phyloP scores from a whole-genome alignment of 2,113 vertebrate species.

The Scortum barcoo region DNA sequence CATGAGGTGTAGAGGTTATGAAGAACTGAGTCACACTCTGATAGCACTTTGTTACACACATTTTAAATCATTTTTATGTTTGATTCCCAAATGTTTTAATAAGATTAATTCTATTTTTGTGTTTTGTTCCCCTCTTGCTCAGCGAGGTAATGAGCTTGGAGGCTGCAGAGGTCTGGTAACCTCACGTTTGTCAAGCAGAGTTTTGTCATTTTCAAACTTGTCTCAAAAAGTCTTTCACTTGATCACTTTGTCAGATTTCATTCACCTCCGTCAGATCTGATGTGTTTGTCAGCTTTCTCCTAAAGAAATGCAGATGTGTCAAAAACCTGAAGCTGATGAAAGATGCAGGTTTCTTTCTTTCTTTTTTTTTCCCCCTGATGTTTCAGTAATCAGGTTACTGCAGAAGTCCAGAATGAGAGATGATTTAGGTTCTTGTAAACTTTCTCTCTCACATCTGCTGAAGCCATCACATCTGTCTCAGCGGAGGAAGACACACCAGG shows the following conservation, averaged over 20 bases:
- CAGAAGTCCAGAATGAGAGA: constrained; percentile 11
- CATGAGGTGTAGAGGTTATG: too few relatives aligned
- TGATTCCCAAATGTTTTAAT: too few relatives aligned
- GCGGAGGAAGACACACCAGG: constrained; percentile 51
- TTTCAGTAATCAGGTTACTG: constrained; percentile 14
- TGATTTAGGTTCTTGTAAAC: constrained; percentile 29
- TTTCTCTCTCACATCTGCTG: constrained; percentile 65
- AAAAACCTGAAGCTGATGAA: not conserved
- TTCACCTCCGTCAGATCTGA: not conserved
- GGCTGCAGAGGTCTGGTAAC: not conserved
- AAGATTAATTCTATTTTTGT: too few relatives aligned
- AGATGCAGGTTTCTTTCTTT: not conserved
- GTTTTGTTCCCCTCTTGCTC: too few relatives aligned
- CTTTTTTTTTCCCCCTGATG: not conserved
- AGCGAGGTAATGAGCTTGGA: not conserved
- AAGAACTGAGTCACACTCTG: not conserved
- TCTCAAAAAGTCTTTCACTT: not conserved
- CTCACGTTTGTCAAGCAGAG: not conserved
- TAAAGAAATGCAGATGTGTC: not conserved
- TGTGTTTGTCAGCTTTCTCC: not conserved
- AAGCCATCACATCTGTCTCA: constrained; percentile 68
- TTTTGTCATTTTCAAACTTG: not conserved
- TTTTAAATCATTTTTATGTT: too few relatives aligned
- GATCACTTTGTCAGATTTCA: constrained; percentile 26
- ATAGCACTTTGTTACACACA: too few relatives aligned